A percentile compares a stretch with the other conserved stretches of the same genome.
phyloP scores from a whole-genome alignment of 2,888 invertebrate genomes.

The Electrophaes corylata region DNA sequence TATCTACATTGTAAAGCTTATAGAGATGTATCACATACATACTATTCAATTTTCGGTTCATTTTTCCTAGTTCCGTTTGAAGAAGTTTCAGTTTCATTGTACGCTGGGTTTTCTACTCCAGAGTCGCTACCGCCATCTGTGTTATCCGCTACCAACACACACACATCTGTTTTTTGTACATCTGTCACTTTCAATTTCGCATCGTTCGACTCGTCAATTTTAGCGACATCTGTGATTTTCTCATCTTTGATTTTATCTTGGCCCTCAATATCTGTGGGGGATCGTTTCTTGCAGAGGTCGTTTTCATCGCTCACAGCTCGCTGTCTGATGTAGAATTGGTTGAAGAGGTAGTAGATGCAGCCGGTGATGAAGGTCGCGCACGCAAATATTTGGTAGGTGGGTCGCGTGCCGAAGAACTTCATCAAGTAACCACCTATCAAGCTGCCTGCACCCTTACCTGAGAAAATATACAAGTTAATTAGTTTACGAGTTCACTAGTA shows the following conservation, averaged over 20 bases:
- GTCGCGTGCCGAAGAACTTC: conserved; percentile 88
- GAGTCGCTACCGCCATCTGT: conserved; percentile 79
- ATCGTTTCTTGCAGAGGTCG: conserved; percentile 83
- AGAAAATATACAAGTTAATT: conserved; percentile 32
- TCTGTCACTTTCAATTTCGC: conserved; percentile 30
- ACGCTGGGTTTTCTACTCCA: conserved; percentile 77
- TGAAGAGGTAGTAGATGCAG: conserved; percentile 87
- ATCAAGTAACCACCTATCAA: conserved; percentile 90
- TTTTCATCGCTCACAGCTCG: conserved; percentile 79
- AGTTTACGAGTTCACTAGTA: too few species aligned
- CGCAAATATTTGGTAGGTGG: conserved; percentile 89
- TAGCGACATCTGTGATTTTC: conserved; percentile 61
- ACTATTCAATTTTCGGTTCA: conserved; percentile 28
- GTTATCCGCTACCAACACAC: conserved; percentile 56
- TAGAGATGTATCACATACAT: conserved; percentile 23
- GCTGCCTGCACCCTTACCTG: conserved; percentile 90
- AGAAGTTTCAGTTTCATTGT: conserved; percentile 61
- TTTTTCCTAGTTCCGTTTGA: conserved; percentile 53
- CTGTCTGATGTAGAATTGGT: conserved; percentile 86
- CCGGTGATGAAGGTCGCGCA: conserved; percentile 86
- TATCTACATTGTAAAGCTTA: conserved; percentile 22
- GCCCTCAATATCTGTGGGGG: conserved; percentile 64
- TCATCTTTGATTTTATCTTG: conserved; percentile 54
- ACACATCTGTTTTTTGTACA: conserved; percentile 48
- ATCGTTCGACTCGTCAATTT: conserved; percentile 46